Evolutionary conservation across 2,797 vertebrate species (phyloP).

Genomic region (Poecilia wingei): DNA sequence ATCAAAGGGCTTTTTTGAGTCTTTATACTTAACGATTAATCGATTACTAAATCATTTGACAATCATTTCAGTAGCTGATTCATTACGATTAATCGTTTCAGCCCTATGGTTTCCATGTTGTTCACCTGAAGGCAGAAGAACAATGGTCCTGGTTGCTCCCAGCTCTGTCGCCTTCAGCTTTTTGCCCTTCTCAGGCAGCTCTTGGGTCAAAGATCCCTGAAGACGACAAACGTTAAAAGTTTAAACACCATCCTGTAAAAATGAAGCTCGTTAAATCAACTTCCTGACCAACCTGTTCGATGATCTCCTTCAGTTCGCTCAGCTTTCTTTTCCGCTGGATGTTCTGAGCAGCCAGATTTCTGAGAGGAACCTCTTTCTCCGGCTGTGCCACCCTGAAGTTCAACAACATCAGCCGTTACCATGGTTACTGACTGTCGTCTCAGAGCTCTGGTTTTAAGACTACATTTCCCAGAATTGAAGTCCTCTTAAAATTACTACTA

Average conservation of each 20-base stretch:
- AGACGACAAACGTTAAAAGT: constrained; percentile 27
- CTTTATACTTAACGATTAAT: too few species aligned
- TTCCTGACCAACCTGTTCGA: constrained; percentile 86
- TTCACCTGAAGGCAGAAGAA: constrained; percentile 92
- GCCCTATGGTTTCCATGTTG: not conserved
- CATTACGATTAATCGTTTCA: too few species aligned
- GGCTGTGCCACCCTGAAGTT: constrained; percentile 81
- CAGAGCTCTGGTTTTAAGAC: not conserved
- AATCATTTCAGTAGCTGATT: too few species aligned
- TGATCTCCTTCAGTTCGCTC: constrained; percentile 85
- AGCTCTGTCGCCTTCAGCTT: constrained; percentile 86
- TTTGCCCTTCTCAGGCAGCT: constrained; percentile 85
- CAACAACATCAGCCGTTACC: constrained; percentile 2
- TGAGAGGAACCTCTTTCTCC: constrained; percentile 86
- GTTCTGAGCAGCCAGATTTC: constrained; percentile 87
- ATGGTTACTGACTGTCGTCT: not conserved
- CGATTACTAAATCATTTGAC: too few species aligned
- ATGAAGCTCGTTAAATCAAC: not conserved
- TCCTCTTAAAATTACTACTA: too few species aligned
- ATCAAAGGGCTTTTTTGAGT: too few species aligned
- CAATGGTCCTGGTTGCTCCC: constrained; percentile 83
- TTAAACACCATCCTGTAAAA: constrained; percentile 6
- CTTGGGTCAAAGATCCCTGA: constrained; percentile 85
- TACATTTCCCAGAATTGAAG: not conserved
- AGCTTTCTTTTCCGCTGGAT: constrained; percentile 94